Percentiles rank a stretch among this genome's conserved stretches.
Evolutionary conservation across 2,888 invertebrate genomes (phyloP).

Genomic region (Zonitis immaculata): DNA sequence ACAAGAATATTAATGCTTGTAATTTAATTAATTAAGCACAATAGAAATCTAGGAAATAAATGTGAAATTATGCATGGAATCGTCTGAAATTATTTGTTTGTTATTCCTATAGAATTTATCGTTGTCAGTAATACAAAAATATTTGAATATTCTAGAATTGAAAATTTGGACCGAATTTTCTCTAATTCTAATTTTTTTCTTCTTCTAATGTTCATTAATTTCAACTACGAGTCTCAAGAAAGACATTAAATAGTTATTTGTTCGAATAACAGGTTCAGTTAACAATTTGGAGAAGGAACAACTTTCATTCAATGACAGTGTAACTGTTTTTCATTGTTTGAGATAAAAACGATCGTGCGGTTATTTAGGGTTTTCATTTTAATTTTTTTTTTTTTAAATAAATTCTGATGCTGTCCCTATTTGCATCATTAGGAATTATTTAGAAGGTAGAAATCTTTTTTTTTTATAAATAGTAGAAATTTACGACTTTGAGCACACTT

Average conservation of each 20-base stretch:
- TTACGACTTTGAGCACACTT: conserved; percentile 26
- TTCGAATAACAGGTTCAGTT: background rate
- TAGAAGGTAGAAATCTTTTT: no score
- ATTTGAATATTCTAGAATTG: no score
- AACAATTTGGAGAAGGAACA: background rate
- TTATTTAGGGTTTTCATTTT: background rate
- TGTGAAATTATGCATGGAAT: no score
- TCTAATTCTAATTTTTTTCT: no score
- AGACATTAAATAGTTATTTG: no score
- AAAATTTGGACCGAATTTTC: no score
- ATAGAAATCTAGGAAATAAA: background rate
- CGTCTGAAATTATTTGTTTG: no score
- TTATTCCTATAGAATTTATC: background rate
- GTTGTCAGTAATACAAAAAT: background rate
- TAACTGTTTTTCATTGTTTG: no score
- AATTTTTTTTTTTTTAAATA: background rate
- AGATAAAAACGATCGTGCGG: no score
- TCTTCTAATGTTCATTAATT: background rate
- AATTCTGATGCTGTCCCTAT: background rate
- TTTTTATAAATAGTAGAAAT: conserved; percentile 13
- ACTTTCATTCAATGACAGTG: background rate
- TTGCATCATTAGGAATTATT: background rate
- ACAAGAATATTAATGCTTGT: background rate
- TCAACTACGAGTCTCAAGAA: no score
- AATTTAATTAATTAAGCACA: background rate